These are phyloP conservation scores for Lomographa bimaculata DNA, from an alignment of 2,888 invertebrate species.

Conservation along the genomic window DNA sequence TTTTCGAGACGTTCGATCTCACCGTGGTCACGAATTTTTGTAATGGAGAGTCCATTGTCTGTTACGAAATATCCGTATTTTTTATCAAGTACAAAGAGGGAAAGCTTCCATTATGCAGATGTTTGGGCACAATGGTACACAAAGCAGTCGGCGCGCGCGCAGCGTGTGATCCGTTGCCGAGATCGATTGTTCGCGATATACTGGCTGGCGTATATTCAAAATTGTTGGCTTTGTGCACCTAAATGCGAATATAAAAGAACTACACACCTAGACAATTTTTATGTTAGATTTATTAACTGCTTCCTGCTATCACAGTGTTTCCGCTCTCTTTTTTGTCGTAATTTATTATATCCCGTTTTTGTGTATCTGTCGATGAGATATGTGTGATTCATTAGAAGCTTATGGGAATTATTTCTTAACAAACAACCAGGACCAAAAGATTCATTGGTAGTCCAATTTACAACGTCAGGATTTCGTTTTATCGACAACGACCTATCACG, in stretches of 20 bases:
- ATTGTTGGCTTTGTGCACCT: constrained; percentile 63
- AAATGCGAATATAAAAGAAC: constrained; percentile 65
- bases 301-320: constrained; percentile 61
- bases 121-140: constrained; percentile 68
- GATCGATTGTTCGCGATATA: constrained; percentile 74
- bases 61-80: constrained; percentile 70
- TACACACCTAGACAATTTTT: constrained; percentile 66
- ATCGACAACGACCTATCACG: no score
- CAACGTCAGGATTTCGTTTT: no score
- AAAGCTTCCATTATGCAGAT: constrained; percentile 74
- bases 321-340: constrained; percentile 49
- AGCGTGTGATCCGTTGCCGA: constrained; percentile 72
- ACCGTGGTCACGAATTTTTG: constrained; percentile 50
- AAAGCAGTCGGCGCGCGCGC: constrained; percentile 68
- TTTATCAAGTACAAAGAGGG: constrained; percentile 68
- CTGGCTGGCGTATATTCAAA: constrained; percentile 68
- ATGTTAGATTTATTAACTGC: constrained; percentile 61
- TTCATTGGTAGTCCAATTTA: no score
- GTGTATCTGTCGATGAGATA: constrained; percentile 22
- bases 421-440: no score
- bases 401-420: constrained; percentile 5
- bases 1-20: neutral
- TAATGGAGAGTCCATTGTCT: constrained; percentile 61
- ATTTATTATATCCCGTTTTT: constrained; percentile 38
- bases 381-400: constrained; percentile 13